Base-by-base conservation (phyloP, 1,140 invertebrate genomes). In the Bicyclus anynana region DNA sequence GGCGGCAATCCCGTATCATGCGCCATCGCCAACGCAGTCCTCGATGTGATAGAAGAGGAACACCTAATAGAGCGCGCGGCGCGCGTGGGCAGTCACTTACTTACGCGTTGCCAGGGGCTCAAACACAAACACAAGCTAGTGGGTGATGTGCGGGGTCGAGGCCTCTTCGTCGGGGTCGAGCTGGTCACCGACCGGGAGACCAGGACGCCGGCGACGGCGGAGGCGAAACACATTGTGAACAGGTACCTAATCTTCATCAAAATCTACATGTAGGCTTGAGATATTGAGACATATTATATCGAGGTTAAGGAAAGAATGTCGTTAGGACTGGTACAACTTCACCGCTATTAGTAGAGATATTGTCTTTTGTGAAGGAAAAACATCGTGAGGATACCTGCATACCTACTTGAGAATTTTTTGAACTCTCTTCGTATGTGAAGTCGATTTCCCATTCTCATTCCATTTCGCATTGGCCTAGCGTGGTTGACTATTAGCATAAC, bases 1-100 rank as follows among this genome's bases (percentile, higher is more conserved):
- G 98, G 98, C 3, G 98, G 98, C 2, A 99, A 99, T 90, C 97
- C 98, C 35, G 98, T 99, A 0, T 98, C 97, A 0, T 99, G 97
- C 83, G 97, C 98, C 0, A 94, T 99, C 61, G 97, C 97, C 2
- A 95, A 97, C 80, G 97, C 97, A 7, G 98, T 99, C 4, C 93
- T 99, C 77, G 95, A 98, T 73, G 94, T 97, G 0, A 96, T 99
- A 56, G 95, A 97, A 73, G 92, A 95, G 40, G 97, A 99, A 79
- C 92, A 93, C 44, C 89, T 99, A 10, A 90, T 94, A 69, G 93
- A 97, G 65, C 93, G 97, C 69, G 97, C 97, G 0, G 80, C 89
- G 0, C 86, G 91, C 27, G 94, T 99, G 18, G 98, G 98, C 2
- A 92, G 93, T 33, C 93, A 96, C 76, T 85, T 99, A 42, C 67